Evolutionary conservation across 2,888 invertebrate genomes (phyloP).

Genomic region (Pemphredon lugubris): DNA sequence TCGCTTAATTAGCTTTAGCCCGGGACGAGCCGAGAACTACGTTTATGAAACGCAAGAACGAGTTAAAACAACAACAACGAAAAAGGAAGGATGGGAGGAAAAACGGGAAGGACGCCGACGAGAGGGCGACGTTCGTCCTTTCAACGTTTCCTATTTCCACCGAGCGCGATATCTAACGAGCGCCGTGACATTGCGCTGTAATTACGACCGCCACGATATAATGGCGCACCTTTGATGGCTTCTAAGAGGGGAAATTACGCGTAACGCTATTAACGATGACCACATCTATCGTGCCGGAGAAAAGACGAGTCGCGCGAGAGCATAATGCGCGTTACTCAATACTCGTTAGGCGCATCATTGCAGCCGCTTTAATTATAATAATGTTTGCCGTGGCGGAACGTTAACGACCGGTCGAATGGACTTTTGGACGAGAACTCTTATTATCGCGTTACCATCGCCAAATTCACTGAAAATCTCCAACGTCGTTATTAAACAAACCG

Average conservation of each 20-base stretch:
- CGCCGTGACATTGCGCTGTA: slow-evolving; percentile 41
- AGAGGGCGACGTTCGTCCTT: slow-evolving; percentile 19
- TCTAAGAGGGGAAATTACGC: slow-evolving; percentile 54
- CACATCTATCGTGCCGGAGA: slow-evolving; percentile 12
- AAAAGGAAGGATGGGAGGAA: background rate
- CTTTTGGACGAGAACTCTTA: no score
- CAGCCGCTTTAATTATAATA: slow-evolving; percentile 34
- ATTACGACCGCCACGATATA: slow-evolving; percentile 48
- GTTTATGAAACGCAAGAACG: slow-evolving; percentile 17
- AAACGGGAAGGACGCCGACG: background rate
- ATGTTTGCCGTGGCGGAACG: slow-evolving; percentile 29
- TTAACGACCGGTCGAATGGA: slow-evolving; percentile 6
- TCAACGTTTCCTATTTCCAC: slow-evolving; percentile 26
- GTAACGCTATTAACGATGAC: slow-evolving; percentile 42
- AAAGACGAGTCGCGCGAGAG: slow-evolving; percentile 15
- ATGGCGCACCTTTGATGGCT: slow-evolving; percentile 49
- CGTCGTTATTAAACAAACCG: no score
- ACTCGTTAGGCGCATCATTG: background rate
- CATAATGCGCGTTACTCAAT: slow-evolving; percentile 10
- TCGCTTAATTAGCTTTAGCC: slow-evolving; percentile 60
- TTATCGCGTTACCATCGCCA: no score
- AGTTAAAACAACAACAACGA: background rate
- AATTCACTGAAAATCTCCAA: no score
- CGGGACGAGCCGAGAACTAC: slow-evolving; percentile 22
- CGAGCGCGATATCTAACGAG: slow-evolving; percentile 35